Base-by-base conservation (phyloP, 2,797 vertebrate species). In the Carduelis carduelis region DNA sequence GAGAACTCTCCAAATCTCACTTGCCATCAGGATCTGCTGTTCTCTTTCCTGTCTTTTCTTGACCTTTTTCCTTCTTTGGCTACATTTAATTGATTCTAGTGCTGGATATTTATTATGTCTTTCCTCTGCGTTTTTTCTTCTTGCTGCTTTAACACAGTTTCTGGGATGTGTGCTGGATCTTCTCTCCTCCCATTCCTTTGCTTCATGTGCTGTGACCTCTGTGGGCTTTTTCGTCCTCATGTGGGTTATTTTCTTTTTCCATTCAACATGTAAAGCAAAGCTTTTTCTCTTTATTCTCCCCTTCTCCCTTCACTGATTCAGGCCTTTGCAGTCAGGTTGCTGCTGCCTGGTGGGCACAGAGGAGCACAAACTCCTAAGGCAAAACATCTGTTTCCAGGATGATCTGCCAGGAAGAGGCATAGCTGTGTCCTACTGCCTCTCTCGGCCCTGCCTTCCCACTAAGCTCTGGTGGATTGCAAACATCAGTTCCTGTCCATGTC, bases 381-480 rank as follows among this genome's bases (percentile, higher is more conserved):
- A 79, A 95, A 93, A 87, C 74, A 96, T 81, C 74, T 95, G 83
- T 76, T 91, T 74, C 66, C 77, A 78, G 59, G 47, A 78, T 71
- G 68, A 71, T 82, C 46, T 91, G 75, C 83, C 60, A 94, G 69
- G 35, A 88, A 81, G 55, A 83, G 61, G 39, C 27, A 87, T 35
- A 64, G 75, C 72, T 87, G 24, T 64, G 65, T 72, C 72, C 43
- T 87, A 16, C 6, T 57, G 47, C 32, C 32, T 76, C 22, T 74
- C 65, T 61, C 55, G 49, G 81, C 79, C 71, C 64, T 71, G 37
- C 44, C 23, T 83, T 89, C 53, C 55, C 76, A 77, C 70, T 46
- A 77, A 53, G 26, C 0, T 0, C 61, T 2, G 5, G 19, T 21
- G 17, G 60, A 78, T 59, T 1, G 2, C 50, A 80, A 71, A 75